Evolutionary conservation across 1,140 invertebrate genomes (phyloP).

Genomic region (Papilio helenus): DNA sequence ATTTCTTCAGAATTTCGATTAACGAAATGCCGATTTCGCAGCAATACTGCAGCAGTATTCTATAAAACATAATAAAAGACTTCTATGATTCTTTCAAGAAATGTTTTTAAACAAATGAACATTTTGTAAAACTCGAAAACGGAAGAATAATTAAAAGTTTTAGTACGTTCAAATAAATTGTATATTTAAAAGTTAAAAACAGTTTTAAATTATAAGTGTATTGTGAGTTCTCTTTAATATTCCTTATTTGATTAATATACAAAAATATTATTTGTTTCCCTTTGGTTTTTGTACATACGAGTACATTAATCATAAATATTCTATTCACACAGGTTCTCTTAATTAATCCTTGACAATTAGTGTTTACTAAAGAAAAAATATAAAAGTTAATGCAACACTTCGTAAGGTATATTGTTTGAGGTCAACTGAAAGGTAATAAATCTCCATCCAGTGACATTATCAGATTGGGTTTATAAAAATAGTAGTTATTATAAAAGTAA

Average conservation of each 20-base stretch:
- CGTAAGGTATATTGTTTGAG: neutral
- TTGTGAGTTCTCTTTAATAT: too few species aligned
- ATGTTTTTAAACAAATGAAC: neutral
- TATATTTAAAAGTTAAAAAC: too few species aligned
- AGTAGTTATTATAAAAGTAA: neutral
- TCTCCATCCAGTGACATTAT: neutral
- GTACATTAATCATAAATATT: too few species aligned
- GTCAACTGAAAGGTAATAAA: constrained; percentile 21
- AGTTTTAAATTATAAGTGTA: too few species aligned
- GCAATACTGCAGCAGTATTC: neutral
- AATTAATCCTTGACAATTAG: neutral
- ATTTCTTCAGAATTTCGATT: constrained; percentile 1
- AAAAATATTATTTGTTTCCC: too few species aligned
- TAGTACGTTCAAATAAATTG: too few species aligned
- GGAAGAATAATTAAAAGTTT: too few species aligned
- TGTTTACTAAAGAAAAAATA: neutral
- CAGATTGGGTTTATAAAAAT: neutral
- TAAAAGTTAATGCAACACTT: neutral
- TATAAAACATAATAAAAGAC: neutral
- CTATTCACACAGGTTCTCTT: neutral
- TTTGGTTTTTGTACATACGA: too few species aligned
- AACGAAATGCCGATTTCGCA: neutral
- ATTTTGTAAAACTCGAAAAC: too few species aligned
- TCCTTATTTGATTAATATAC: too few species aligned
- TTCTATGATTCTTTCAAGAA: neutral